Evolutionary conservation across 30 jellyfish, hydroid and myxozoan genomes (phyloP), one percentile per base, ranked within the genome.

Genomic region (Clytia hemisphaerica): DNA sequence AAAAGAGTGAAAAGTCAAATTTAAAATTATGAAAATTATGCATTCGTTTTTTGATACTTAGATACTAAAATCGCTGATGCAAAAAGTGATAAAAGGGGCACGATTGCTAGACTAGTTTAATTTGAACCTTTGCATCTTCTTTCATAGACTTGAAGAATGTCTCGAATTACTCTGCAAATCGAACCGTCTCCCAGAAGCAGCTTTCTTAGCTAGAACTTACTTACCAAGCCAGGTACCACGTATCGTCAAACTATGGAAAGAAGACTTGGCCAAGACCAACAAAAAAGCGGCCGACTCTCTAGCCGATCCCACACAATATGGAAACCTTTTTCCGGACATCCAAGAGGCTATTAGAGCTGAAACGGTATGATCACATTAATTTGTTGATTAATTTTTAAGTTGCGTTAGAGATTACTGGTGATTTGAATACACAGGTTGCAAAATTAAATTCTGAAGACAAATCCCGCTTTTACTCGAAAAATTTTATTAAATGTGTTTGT

Each of bases 281-380:
- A 79, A 84, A 48, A 92, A 92, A 71, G 96, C 95, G 4, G 96
- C 99, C 14, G 99, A 92, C 48, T 73, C 95, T 4, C 79, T 92
- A 60, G 99, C 99, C 42, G 99, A 92, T 73, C 99, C 99, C 34
- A 92, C 95, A 30, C 99, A 85, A 67, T 92, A 92, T 34, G 92
- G 88, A 27, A 92, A 92, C 70, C 66, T 92, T 69, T 92, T 92
- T 69, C 96, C 99, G 21, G 99, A 91, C 69, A 78, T 91, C 34
- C 99, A 91, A 67, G 92, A 91, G 29, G 99, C 99, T 3, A 91
- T 91, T 64, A 82, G 83, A 51, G 95, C 99, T 21, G 99, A 91
- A 83, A 42, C 71, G 78, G 99, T 88, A 27, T 2, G 61, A 21
- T n/a, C n/a, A n/a, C n/a, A n/a, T n/a, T n/a, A n/a, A n/a, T n/a